Conservation (phyloP, 92 coral and sea anemone genomes). For the Virgularia gustaviana region DNA sequence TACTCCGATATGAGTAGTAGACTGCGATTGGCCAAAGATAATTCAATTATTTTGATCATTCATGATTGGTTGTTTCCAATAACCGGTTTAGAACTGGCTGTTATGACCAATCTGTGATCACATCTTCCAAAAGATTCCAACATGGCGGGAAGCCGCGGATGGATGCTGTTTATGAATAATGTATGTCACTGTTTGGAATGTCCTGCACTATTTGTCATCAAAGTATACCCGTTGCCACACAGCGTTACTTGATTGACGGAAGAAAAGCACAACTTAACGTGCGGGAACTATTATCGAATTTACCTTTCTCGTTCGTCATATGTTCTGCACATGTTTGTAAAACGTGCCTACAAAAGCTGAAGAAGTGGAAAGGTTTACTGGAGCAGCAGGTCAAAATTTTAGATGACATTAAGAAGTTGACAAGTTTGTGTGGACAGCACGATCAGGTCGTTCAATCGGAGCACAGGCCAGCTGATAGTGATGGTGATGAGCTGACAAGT, state of each 20-base stretch:
- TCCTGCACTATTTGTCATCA: slow-evolving; percentile 22
- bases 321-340: slow-evolving; percentile 16
- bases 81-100: not conserved
- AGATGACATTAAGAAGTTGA: not conserved
- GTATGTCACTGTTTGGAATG: not conserved
- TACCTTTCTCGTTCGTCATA: slow-evolving; percentile 10
- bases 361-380: slow-evolving; percentile 1
- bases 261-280: slow-evolving; percentile 16
- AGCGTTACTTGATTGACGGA: slow-evolving; percentile 13
- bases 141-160: not conserved
- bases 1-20: too few relatives aligned
- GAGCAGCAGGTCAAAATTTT: not conserved
- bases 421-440: slow-evolving; percentile 14
- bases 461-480: not conserved
- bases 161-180: slow-evolving; percentile 1
- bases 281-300: slow-evolving; percentile 2
- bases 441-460: not conserved
- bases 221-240: not conserved
- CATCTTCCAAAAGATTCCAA: not conserved
- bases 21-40: too few relatives aligned
- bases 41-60: too few relatives aligned
- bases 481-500: not conserved
- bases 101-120: not conserved
- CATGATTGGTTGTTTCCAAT: too few relatives aligned
- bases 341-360: slow-evolving; percentile 24